These are phyloP conservation scores for Parambassis ranga DNA, from an alignment of 2,797 vertebrate genomes.

Conservation along the genomic window DNA sequence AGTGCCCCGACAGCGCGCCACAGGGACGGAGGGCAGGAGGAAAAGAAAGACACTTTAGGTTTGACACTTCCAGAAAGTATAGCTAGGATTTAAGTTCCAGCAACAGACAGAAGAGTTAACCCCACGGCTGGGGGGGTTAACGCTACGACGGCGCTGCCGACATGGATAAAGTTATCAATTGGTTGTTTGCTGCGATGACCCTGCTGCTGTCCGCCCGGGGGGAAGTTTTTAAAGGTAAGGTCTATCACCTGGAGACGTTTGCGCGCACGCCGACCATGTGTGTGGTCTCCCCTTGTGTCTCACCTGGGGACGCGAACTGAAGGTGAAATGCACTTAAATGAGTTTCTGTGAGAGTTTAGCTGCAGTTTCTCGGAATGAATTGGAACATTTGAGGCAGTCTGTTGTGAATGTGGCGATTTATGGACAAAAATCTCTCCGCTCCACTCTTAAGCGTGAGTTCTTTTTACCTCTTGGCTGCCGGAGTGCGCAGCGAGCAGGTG, in stretches of 20 bases:
- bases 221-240: slow-evolving; percentile 85
- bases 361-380: background rate
- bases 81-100: slow-evolving; percentile 57
- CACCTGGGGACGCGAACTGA: background rate
- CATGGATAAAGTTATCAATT: slow-evolving; percentile 85
- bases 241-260: slow-evolving; percentile 8
- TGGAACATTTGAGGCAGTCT: too few species aligned
- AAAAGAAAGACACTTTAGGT: slow-evolving; percentile 28
- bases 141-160: slow-evolving; percentile 62
- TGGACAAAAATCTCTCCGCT: too few species aligned
- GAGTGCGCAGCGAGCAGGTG: slow-evolving; percentile 50
- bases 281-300: background rate
- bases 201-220: slow-evolving; percentile 74
- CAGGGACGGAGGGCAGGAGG: slow-evolving; percentile 34
- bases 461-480: slow-evolving; percentile 22
- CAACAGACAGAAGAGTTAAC: slow-evolving; percentile 66
- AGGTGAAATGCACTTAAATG: background rate
- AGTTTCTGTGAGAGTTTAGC: slow-evolving; percentile 6
- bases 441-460: slow-evolving; percentile 11
- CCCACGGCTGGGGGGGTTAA: slow-evolving; percentile 74
- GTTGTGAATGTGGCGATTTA: background rate
- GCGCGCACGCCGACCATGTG: background rate
- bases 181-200: slow-evolving; percentile 74
- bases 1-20: slow-evolving; percentile 20
- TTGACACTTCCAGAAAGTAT: slow-evolving; percentile 29